Percentiles rank a stretch among this genome's conserved stretches.
phyloP scores from a whole-genome alignment of 1,140 invertebrate species.

The Saccostrea glomerata region DNA sequence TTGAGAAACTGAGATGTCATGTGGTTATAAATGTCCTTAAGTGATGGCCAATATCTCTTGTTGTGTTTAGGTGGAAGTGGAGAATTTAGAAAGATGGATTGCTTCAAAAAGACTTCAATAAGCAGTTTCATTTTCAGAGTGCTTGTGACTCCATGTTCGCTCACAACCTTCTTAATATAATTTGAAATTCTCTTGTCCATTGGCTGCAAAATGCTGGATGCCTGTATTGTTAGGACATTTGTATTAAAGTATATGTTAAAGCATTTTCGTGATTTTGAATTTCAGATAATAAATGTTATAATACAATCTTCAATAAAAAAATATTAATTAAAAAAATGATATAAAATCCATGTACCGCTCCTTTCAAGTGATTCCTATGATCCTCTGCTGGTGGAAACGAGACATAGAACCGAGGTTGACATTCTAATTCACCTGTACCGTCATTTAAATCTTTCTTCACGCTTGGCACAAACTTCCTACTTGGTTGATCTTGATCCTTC shows the following conservation, averaged over 20 bases:
- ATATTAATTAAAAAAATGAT: neutral
- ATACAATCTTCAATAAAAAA: neutral
- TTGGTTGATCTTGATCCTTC: neutral
- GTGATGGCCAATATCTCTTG: slow-evolving; percentile 51
- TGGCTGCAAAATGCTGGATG: slow-evolving; percentile 42
- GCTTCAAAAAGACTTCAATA: slow-evolving; percentile 42
- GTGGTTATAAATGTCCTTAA: slow-evolving; percentile 47
- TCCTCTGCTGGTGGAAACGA: neutral
- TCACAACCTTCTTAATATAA: slow-evolving; percentile 41
- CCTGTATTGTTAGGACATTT: slow-evolving; percentile 20
- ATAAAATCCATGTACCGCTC: neutral
- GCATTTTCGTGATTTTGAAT: neutral
- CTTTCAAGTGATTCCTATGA: slow-evolving; percentile 9
- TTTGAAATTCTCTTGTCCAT: slow-evolving; percentile 42
- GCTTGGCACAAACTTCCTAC: neutral
- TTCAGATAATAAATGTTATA: neutral
- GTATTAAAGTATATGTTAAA: neutral
- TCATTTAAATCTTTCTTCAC: neutral
- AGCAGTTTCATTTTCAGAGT: slow-evolving; percentile 39
- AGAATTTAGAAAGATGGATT: slow-evolving; percentile 25
- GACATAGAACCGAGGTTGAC: slow-evolving; percentile 9
- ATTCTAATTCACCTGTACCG: neutral
- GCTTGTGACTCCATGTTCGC: slow-evolving; percentile 35
- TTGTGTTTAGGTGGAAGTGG: slow-evolving; percentile 39
- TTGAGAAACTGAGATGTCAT: slow-evolving; percentile 28